Evolutionary conservation across 2,888 invertebrate species (phyloP), one percentile per base, ranked within the genome.

Genomic region (Pseudococcus viburni): DNA sequence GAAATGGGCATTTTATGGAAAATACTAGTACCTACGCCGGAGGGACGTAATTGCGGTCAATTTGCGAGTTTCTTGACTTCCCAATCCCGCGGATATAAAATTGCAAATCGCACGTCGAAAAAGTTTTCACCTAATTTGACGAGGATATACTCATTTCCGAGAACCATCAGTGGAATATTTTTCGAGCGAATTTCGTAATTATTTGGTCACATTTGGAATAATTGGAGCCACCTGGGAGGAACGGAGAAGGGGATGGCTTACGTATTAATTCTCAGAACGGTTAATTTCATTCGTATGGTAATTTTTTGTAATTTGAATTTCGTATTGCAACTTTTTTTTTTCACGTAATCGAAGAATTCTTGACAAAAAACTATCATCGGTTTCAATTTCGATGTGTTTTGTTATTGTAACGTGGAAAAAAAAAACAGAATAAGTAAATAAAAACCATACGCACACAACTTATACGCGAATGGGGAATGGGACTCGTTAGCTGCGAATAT

Each of bases 231-330:
- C 4, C 6, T n/a, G 55, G 55, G 51, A 7, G 64, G 5, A 8
- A 59, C 22, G 11, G 22, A 64, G 19, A 22, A 9, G 9, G 9
- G 3, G 11, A 19, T 15, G 22, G 11, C 8, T 33, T 33, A 33
- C 73, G 33, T 33, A 33, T 73, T 73, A 33, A 33, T 73, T 73
- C 73, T 33, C 0, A 8, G 73, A 73, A 73, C 15, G 3, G 15
- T 73, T 73, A 73, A 73, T 73, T 33, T 73, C 73, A 33, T 73
- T 73, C 33, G 15, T 73, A 73, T 73, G 39, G 0, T 73, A 73
- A 73, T 73, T 73, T 68, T 73, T 17, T 0, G 12, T 33, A 7
- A 33, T 73, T 73, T 73, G 39, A 64, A 64, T 22, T 64, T 64
- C 73, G 39, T 73, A 33, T 33, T 68, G n/a, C n/a, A n/a, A 59